Conservation (phyloP, 2,113 vertebrate genomes). For the Nerophis ophidion region DNA sequence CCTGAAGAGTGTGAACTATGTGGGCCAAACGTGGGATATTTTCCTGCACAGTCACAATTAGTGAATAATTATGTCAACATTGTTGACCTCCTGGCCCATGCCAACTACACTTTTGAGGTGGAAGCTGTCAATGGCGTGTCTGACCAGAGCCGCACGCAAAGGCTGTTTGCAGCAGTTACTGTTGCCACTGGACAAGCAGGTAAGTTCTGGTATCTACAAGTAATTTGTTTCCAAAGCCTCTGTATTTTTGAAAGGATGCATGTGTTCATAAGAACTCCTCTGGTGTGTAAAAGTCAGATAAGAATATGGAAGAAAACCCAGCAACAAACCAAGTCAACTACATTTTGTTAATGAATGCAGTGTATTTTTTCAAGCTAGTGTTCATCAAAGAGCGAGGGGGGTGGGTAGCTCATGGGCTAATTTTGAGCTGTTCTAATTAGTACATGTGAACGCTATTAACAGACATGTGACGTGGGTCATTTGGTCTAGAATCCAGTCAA, state of each 20-base stretch:
- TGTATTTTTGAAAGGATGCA: too few species aligned
- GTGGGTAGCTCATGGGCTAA: neutral
- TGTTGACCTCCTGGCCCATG: slow-evolving; percentile 91
- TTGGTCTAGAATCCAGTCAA: too few species aligned
- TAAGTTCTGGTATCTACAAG: slow-evolving; percentile 59
- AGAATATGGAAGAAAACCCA: neutral
- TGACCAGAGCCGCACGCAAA: slow-evolving; percentile 91
- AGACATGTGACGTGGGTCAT: neutral
- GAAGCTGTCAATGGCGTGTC: slow-evolving; percentile 98
- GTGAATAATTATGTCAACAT: slow-evolving; percentile 89
- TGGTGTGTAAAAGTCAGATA: neutral
- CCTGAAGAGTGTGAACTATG: slow-evolving; percentile 92
- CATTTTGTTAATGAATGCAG: neutral
- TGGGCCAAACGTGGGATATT: slow-evolving; percentile 87
- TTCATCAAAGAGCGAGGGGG: neutral
- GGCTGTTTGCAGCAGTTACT: slow-evolving; percentile 94
- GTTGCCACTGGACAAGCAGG: slow-evolving; percentile 97
- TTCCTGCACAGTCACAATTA: slow-evolving; percentile 88
- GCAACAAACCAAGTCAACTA: neutral
- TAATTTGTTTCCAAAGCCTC: neutral
- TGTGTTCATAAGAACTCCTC: neutral
- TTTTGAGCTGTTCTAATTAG: neutral
- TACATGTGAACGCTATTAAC: neutral
- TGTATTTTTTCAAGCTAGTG: neutral
- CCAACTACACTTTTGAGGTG: slow-evolving; percentile 98